Evolutionary conservation across 2,888 invertebrate species (phyloP), one percentile per base, ranked within the genome.

Genomic region (Thysanoteuthis rhombus): DNA sequence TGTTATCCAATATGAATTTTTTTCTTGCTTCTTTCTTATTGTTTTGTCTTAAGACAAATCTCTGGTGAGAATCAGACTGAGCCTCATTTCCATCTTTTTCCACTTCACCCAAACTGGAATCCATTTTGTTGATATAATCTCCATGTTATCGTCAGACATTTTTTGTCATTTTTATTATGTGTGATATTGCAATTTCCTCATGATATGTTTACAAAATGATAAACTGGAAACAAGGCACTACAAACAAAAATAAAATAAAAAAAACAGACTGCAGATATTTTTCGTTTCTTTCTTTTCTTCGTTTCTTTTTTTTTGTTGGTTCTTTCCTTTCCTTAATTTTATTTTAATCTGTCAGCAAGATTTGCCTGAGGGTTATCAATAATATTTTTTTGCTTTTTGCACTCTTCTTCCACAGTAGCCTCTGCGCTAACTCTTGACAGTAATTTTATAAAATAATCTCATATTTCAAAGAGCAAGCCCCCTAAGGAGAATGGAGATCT

Each of bases 71-170:
- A 32, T 75, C 75, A 75, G n/a, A 75, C 75, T n/a, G 75, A 75
- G 75, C n/a, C 75, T 75, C 75, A 75, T 75, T 75, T 75, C 19
- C 75, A 75, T 75, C 75, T n/a, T 75, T 75, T 75, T n/a, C 75
- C 75, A 12, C 32, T 19, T n/a, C 75, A 32, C 16, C 10, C 10
- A 75, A n/a, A 75, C 4, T 75, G 75, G 75, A 32, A 75, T 75
- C 75, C 75, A 75, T 75, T 75, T 75, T 75, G n/a, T n/a, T 75
- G 75, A 75, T 75, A 75, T n/a, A 75, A 75, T 75, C 75, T 75
- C 16, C n/a, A 75, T 75, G 32, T 75, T 75, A 75, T 75, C 58
- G 32, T 58, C 75, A 75, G 75, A 32, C 32, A 75, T 75, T 75
- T 75, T 75, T 75, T 75, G 32, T n/a, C n/a, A 75, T 75, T 75